phyloP scores from a whole-genome alignment of 2,797 vertebrate genomes.

The Oreonectes daqikongensis region DNA sequence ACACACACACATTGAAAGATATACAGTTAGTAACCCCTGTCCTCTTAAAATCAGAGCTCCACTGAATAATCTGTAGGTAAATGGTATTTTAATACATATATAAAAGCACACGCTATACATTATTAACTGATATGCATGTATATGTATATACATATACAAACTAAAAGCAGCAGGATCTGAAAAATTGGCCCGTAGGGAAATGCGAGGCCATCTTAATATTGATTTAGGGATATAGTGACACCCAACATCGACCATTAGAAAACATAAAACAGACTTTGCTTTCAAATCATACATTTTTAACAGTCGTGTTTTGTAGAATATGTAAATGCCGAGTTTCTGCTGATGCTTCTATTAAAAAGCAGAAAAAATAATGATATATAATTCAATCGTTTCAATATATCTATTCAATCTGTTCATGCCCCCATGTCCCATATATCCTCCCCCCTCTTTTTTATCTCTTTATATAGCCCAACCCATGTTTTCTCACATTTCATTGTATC shows the following conservation, averaged over 20 bases:
- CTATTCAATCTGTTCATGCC: slow-evolving; percentile 17
- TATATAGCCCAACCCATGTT: slow-evolving; percentile 5
- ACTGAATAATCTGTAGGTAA: slow-evolving; percentile 38
- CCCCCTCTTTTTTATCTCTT: slow-evolving; percentile 10
- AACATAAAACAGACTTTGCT: slow-evolving; percentile 54
- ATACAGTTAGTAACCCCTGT: slow-evolving; percentile 3
- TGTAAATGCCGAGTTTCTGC: not conserved
- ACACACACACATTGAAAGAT: slow-evolving; percentile 32
- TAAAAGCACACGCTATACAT: slow-evolving; percentile 45
- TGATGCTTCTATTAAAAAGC: not conserved
- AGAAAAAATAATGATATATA: not conserved
- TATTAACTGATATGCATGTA: slow-evolving; percentile 19
- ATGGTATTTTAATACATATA: slow-evolving; percentile 49
- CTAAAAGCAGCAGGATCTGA: slow-evolving; percentile 3
- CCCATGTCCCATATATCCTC: slow-evolving; percentile 4
- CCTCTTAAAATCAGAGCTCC: slow-evolving; percentile 15
- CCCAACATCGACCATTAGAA: slow-evolving; percentile 55
- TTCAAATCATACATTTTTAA: not conserved
- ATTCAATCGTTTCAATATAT: slow-evolving; percentile 18
- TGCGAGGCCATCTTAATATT: slow-evolving; percentile 54
- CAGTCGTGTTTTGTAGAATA: not conserved
- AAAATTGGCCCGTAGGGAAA: slow-evolving; percentile 19
- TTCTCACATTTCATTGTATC: slow-evolving; percentile 59
- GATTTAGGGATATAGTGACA: slow-evolving; percentile 66
- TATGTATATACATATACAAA: too few species aligned